Evolutionary conservation across 2,797 vertebrate genomes (phyloP).

Genomic region (Siniperca scherzeri): DNA sequence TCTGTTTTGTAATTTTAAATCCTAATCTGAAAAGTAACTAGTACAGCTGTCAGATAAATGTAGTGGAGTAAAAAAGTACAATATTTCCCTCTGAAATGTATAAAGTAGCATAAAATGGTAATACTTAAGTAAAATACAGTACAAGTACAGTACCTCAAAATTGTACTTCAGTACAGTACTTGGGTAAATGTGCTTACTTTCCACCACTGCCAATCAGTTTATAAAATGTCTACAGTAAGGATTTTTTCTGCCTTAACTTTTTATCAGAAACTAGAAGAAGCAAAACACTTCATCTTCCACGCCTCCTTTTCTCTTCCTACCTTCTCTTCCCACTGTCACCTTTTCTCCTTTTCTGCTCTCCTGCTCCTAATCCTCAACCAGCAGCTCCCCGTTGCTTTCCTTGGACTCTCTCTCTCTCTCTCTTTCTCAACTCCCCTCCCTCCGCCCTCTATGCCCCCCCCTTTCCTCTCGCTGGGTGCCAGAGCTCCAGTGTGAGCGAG

Average conservation of each 20-base stretch:
- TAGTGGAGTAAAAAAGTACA: too few relatives aligned
- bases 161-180: background rate
- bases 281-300: background rate
- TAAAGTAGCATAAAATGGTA: background rate
- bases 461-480: slow-evolving; percentile 47
- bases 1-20: background rate
- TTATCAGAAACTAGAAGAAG: background rate
- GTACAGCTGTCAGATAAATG: too few relatives aligned
- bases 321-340: background rate
- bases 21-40: background rate
- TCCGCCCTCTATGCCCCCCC: background rate
- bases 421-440: slow-evolving; percentile 13
- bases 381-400: slow-evolving; percentile 37
- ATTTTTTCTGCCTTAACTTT: background rate
- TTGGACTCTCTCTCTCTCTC: slow-evolving; percentile 21
- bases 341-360: background rate
- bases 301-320: background rate
- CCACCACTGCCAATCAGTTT: background rate
- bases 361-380: slow-evolving; percentile 59
- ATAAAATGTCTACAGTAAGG: background rate
- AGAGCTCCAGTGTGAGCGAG: slow-evolving; percentile 58
- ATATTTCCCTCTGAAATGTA: background rate
- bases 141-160: background rate
- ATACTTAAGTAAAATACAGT: background rate
- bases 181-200: background rate